Conservation (phyloP, 1,140 invertebrate genomes). For the Asbolus verrucosus region DNA sequence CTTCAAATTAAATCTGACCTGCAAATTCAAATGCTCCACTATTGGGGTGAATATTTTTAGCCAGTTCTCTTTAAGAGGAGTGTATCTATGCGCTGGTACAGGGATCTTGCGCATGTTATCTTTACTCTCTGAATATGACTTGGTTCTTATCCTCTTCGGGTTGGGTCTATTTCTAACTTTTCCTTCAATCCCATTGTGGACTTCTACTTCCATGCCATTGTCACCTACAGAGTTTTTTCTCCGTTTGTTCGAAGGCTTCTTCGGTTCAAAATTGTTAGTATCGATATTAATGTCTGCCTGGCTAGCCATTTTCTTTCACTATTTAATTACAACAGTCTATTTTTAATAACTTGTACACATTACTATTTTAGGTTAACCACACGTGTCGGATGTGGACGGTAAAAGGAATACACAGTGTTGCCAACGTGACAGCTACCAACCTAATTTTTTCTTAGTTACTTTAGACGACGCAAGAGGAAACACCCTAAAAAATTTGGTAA, state of each 20-base stretch:
- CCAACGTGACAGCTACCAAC: background rate
- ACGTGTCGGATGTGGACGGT: slow-evolving; percentile 4
- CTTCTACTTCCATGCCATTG: slow-evolving; percentile 73
- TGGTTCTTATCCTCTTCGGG: slow-evolving; percentile 69
- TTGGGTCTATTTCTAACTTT: slow-evolving; percentile 66
- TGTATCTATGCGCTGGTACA: slow-evolving; percentile 81
- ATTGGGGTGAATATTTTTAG: slow-evolving; percentile 96
- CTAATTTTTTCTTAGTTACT: too few species aligned
- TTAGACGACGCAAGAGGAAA: too few species aligned
- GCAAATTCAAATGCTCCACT: slow-evolving; percentile 94
- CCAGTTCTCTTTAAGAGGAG: slow-evolving; percentile 97
- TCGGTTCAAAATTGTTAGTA: slow-evolving; percentile 70
- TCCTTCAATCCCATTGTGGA: slow-evolving; percentile 74
- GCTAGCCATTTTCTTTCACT: background rate
- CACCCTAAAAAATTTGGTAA: too few species aligned
- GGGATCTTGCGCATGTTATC: slow-evolving; percentile 73
- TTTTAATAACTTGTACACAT: background rate
- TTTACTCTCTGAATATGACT: slow-evolving; percentile 70
- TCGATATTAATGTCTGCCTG: slow-evolving; percentile 67
- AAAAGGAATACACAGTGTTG: slow-evolving; percentile 4
- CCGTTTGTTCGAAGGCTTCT: slow-evolving; percentile 69
- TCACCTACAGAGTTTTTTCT: slow-evolving; percentile 66
- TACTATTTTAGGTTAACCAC: slow-evolving; percentile 29
- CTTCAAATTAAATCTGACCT: slow-evolving; percentile 96
- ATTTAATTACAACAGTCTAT: background rate